These are phyloP conservation scores for Melipona quadrifasciata DNA, from an alignment of 1,140 invertebrate genomes.

Conservation along the genomic window DNA sequence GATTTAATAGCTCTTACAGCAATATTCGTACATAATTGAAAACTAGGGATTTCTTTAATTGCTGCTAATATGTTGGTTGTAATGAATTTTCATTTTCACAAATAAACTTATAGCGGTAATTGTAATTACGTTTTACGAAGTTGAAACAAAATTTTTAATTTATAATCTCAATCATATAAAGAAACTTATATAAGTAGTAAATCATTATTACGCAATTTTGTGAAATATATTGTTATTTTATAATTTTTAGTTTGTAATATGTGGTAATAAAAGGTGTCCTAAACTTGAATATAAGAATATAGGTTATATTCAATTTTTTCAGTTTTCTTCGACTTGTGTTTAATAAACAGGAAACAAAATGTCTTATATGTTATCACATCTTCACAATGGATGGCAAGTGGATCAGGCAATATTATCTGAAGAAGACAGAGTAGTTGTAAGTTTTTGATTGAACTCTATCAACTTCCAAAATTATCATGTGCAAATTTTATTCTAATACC, in stretches of 20 bases:
- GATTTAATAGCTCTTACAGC: background rate
- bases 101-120: background rate
- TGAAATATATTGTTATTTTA: background rate
- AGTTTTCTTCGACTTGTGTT: background rate
- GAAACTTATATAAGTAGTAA: background rate
- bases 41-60: background rate
- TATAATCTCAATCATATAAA: background rate
- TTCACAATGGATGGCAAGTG: constrained; percentile 99
- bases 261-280: background rate
- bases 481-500: background rate
- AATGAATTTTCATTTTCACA: background rate
- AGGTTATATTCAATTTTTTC: background rate
- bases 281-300: background rate
- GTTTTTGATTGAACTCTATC: constrained; percentile 54
- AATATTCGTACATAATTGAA: background rate
- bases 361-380: constrained; percentile 99
- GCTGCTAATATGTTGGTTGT: background rate
- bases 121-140: background rate
- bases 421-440: constrained; percentile 97
- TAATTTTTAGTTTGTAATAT: background rate
- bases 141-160: background rate
- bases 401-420: constrained; percentile 99
- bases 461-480: constrained; percentile 16
- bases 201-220: background rate
- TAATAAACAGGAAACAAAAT: constrained; percentile 83